Percentiles rank a stretch among this genome's conserved stretches.
phyloP scores from a whole-genome alignment of 2,797 vertebrate species.

The Anolis apletophallus region DNA sequence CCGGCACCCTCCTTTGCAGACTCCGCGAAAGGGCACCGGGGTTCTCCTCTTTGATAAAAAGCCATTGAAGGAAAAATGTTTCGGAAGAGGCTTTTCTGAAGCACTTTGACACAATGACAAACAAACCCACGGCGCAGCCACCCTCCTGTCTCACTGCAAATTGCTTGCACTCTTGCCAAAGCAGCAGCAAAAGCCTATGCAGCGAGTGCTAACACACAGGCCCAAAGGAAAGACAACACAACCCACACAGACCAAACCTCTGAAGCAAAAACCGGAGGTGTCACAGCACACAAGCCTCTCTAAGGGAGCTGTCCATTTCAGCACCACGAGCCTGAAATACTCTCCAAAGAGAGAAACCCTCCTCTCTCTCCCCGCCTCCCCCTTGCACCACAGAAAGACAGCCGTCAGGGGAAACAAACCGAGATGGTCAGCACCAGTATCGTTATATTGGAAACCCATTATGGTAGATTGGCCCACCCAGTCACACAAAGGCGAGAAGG shows the following conservation, averaged over 20 bases:
- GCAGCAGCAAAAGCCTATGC: slow-evolving; percentile 37
- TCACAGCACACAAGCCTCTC: not conserved
- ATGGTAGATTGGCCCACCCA: too few relatives aligned
- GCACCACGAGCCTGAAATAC: slow-evolving; percentile 52
- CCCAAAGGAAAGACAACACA: slow-evolving; percentile 52
- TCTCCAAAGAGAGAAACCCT: not conserved
- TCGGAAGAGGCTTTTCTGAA: not conserved
- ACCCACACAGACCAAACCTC: not conserved
- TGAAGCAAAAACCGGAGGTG: not conserved
- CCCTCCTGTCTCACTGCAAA: not conserved
- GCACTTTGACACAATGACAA: not conserved
- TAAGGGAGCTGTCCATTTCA: slow-evolving; percentile 70
- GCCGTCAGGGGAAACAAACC: not conserved
- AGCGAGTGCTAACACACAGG: not conserved
- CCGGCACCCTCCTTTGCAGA: fast-evolving
- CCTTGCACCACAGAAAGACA: slow-evolving; percentile 3
- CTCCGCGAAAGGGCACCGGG: not conserved
- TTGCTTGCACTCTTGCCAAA: not conserved
- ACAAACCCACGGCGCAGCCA: not conserved
- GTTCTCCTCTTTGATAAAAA: slow-evolving; percentile 5
- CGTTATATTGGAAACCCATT: too few relatives aligned
- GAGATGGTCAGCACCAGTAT: slow-evolving; percentile 4
- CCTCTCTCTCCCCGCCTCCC: too few relatives aligned
- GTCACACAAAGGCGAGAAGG: not conserved
- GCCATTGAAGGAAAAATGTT: not conserved